Base-by-base conservation (phyloP, 2,797 vertebrate species). In the Pristis pectinata region DNA sequence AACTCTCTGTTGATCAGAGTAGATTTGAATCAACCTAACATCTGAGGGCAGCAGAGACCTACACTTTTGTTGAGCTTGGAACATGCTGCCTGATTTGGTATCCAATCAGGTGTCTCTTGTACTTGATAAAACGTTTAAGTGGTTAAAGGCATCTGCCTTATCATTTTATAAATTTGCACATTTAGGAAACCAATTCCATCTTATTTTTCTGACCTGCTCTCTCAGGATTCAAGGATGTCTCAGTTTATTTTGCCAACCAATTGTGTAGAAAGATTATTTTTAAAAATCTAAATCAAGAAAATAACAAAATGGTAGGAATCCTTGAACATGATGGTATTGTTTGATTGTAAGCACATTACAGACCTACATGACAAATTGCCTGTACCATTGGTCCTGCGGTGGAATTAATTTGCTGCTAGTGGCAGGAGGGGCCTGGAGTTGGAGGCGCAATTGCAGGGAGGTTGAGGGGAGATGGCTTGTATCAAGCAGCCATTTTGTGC, bases 21-120 rank as follows among this genome's bases (percentile, higher is more conserved):
- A 3, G 10, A 11, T 59, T 87, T 34, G 11, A 87, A 87, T 87
- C 10, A 30, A 56, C 30, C 27, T 87, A 30, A 87, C 53, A 59
- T 59, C 53, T 87, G 83, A 87, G 53, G 83, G 83, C 53, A 87
- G 83, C 83, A 87, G 30, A 87, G 83, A 87, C 53, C 27, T 87
- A 30, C 11, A 56, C 19, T 87, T 80, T 59, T 87, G 53, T 87
- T 87, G 83, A 87, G 83, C 83, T 87, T 87, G 83, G 53, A 87
- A 59, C 53, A 53, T 87, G 53, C 53, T 87, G 53, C 53, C 53
- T 59, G 53, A 87, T 87, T 17, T 56, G 3, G 30, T 59, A 27
- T 30, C 30, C 15, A 34, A 87, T 87, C 34, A 22, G 1, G 53
- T 87, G 83, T 53, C 83, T 87, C 83, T 34, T 87, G 83, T 87